These are phyloP conservation scores for Sipha maydis DNA, from an alignment of 2,888 invertebrate species.

Conservation along the genomic window DNA sequence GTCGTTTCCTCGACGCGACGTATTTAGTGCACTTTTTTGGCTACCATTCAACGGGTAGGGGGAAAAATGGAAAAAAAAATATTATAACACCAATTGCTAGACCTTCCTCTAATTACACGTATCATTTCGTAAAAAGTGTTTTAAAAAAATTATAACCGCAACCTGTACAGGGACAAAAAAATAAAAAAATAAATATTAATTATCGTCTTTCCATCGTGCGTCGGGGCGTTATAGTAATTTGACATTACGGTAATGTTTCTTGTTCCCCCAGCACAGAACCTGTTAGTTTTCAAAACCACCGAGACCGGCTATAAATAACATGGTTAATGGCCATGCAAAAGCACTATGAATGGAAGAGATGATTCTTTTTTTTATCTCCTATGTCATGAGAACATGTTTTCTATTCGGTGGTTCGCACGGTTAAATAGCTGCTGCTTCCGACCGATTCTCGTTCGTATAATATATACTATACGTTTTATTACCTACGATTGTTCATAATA, in stretches of 20 bases:
- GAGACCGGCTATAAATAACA: slow-evolving; percentile 50
- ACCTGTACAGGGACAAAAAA: neutral
- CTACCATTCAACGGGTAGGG: slow-evolving; percentile 9
- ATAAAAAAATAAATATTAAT: slow-evolving; percentile 33
- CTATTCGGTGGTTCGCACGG: neutral
- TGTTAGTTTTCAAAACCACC: slow-evolving; percentile 39
- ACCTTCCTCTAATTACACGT: slow-evolving; percentile 53
- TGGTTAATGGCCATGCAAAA: slow-evolving; percentile 41
- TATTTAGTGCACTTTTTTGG: slow-evolving; percentile 16
- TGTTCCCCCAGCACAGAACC: slow-evolving; percentile 25
- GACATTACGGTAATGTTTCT: slow-evolving; percentile 45
- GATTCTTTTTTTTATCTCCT: slow-evolving; percentile 4
- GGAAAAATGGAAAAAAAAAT: neutral
- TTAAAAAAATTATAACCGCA: slow-evolving; percentile 55
- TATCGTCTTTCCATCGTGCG: slow-evolving; percentile 29
- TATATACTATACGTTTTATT: too few relatives aligned
- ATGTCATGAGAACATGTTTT: neutral
- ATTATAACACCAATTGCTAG: slow-evolving; percentile 15
- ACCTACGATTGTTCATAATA: too few relatives aligned
- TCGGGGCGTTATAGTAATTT: slow-evolving; percentile 44
- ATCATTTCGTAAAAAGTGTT: slow-evolving; percentile 49
- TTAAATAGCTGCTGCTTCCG: neutral
- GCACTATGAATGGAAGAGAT: slow-evolving; percentile 17
- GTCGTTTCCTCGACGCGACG: neutral
- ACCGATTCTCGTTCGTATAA: neutral